Evolutionary conservation across 2,888 invertebrate species (phyloP).

Genomic region (Agrotis puta): DNA sequence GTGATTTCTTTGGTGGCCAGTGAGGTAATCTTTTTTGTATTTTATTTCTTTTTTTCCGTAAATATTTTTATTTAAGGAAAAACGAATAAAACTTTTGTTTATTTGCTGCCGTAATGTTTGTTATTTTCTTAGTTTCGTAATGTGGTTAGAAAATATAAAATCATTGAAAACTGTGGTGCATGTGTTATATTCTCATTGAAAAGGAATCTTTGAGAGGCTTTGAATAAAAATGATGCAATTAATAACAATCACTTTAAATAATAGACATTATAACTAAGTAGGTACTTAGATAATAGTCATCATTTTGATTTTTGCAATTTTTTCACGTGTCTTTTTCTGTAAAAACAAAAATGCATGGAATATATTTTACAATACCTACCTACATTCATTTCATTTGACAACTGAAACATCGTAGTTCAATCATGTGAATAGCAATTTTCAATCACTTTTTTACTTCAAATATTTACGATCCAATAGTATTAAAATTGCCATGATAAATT

Average conservation of each 20-base stretch:
- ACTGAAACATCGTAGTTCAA: background rate
- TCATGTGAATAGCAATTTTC: background rate
- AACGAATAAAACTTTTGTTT: background rate
- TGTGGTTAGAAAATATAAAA: conserved; percentile 9
- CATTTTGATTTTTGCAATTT: background rate
- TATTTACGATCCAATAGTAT: background rate
- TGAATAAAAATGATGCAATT: conserved; percentile 20
- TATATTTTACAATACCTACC: background rate
- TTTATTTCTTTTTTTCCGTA: background rate
- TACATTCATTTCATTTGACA: background rate
- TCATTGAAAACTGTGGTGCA: background rate
- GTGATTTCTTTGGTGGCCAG: conserved; percentile 61
- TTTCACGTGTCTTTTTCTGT: background rate
- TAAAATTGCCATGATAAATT: background rate
- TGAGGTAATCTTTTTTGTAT: conserved; percentile 62
- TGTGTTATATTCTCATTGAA: background rate
- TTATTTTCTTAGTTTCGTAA: background rate
- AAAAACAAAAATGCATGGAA: conserved; percentile 5
- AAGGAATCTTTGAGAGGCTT: conserved; percentile 5
- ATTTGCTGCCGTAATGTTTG: background rate
- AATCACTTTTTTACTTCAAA: background rate
- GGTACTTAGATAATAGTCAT: background rate
- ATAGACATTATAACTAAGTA: too few species aligned
- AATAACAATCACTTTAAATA: conserved; percentile 3
- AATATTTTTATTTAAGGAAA: background rate